Evolutionary conservation across 1,140 invertebrate species (phyloP).

Genomic region (Caerostris darwini): DNA sequence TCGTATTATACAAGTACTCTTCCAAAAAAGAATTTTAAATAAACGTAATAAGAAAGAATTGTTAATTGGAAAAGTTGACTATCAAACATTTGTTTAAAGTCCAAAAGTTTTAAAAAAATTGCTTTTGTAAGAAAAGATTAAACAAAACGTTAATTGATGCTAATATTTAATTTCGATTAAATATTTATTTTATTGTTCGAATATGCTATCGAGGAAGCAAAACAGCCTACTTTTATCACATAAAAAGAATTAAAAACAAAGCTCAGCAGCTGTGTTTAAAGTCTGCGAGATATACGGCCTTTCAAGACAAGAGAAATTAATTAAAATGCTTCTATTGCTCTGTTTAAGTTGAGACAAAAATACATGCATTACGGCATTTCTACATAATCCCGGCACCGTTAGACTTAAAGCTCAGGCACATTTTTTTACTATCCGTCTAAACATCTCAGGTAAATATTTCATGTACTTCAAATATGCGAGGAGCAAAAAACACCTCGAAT

Average conservation of each 20-base stretch:
- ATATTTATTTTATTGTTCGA: conserved; percentile 9
- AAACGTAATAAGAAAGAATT: neutral
- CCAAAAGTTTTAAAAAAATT: neutral
- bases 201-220: neutral
- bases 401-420: neutral
- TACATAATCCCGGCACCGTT: conserved; percentile 4
- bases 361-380: conserved; percentile 22
- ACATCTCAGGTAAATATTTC: conserved; percentile 10
- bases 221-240: too few relatives aligned
- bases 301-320: conserved; percentile 42
- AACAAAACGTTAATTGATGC: neutral
- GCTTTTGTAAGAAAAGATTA: neutral
- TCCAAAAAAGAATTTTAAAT: neutral
- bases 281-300: neutral
- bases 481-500: neutral
- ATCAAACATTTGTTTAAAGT: conserved; percentile 26
- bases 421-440: neutral
- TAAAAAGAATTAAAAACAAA: neutral
- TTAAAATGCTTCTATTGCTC: conserved; percentile 2
- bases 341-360: conserved; percentile 21
- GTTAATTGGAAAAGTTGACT: neutral
- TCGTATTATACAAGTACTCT: neutral
- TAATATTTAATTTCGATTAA: conserved; percentile 43
- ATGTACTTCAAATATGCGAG: neutral
- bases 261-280: conserved; percentile 15